Percentiles rank a stretch among this genome's conserved stretches.
Evolutionary conservation across 2,797 vertebrate genomes (phyloP).

Genomic region (Spheniscus humboldti): DNA sequence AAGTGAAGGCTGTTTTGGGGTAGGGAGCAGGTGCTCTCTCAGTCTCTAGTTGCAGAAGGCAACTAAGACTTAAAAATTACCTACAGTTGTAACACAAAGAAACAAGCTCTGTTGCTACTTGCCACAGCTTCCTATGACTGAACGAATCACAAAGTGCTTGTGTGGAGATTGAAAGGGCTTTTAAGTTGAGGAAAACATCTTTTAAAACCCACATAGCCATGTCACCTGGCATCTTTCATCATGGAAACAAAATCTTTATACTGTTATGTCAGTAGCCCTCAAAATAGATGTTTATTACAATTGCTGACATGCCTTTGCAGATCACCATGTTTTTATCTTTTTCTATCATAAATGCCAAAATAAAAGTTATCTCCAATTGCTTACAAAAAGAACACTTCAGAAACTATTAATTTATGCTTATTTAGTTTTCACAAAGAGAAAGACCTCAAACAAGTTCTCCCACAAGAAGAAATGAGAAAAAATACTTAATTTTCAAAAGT

Average conservation of each 20-base stretch:
- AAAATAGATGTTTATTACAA: neutral
- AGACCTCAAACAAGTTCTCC: neutral
- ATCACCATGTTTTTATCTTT: neutral
- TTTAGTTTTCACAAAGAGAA: neutral
- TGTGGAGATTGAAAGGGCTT: neutral
- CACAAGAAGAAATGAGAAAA: neutral
- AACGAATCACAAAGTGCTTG: neutral
- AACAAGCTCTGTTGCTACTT: neutral
- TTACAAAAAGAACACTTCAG: neutral
- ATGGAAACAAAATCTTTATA: neutral
- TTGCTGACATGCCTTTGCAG: neutral
- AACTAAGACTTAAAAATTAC: neutral
- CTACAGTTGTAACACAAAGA: neutral
- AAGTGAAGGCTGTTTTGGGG: neutral
- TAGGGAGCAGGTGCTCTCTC: accelerated
- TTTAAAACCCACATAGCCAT: neutral
- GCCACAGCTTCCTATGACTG: neutral
- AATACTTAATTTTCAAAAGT: neutral
- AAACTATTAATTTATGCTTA: neutral
- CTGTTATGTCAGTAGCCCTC: neutral
- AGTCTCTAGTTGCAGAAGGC: neutral
- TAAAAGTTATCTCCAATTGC: neutral
- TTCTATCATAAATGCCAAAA: neutral
- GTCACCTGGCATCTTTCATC: neutral
- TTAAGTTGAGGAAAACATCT: neutral